Evolutionary conservation across 2,888 invertebrate genomes (phyloP).

Genomic region (Torymus tubicola): DNA sequence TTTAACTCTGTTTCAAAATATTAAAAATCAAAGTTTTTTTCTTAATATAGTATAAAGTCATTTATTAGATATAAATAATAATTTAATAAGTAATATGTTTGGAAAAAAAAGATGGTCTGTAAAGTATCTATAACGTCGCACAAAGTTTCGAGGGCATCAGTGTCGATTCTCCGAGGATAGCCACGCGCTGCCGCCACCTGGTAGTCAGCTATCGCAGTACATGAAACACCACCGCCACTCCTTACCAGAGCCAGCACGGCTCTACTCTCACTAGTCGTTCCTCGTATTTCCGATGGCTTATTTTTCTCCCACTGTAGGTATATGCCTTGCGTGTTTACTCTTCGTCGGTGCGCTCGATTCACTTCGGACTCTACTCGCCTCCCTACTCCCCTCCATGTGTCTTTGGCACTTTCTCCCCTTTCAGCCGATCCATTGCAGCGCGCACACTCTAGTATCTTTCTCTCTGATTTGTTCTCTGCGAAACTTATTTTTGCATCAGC

Average conservation of each 20-base stretch:
- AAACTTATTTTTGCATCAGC: slow-evolving; percentile 49
- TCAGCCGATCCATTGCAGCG: not conserved
- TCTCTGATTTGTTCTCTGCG: too few species aligned
- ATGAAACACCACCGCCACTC: not conserved
- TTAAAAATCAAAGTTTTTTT: too few species aligned
- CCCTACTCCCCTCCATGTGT: not conserved
- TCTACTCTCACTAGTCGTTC: not conserved
- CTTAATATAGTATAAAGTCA: too few species aligned
- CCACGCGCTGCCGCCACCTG: slow-evolving; percentile 69
- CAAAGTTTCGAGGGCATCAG: too few species aligned
- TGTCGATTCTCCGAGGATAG: slow-evolving; percentile 39
- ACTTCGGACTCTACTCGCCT: not conserved
- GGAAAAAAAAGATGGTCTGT: too few species aligned
- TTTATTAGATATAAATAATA: too few species aligned
- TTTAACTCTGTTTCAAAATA: too few species aligned
- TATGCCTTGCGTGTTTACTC: not conserved
- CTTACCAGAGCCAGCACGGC: slow-evolving; percentile 37
- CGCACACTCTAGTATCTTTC: slow-evolving; percentile 12
- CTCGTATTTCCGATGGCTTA: not conserved
- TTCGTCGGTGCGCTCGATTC: slow-evolving; percentile 1
- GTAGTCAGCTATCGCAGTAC: not conserved
- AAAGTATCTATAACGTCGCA: too few species aligned
- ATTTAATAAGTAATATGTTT: too few species aligned
- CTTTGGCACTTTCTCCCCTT: slow-evolving; percentile 7
- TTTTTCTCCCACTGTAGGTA: not conserved